Percentiles rank a stretch among this genome's conserved stretches.
Conservation (phyloP, 2,113 vertebrate genomes). For the Lophius piscatorius region DNA sequence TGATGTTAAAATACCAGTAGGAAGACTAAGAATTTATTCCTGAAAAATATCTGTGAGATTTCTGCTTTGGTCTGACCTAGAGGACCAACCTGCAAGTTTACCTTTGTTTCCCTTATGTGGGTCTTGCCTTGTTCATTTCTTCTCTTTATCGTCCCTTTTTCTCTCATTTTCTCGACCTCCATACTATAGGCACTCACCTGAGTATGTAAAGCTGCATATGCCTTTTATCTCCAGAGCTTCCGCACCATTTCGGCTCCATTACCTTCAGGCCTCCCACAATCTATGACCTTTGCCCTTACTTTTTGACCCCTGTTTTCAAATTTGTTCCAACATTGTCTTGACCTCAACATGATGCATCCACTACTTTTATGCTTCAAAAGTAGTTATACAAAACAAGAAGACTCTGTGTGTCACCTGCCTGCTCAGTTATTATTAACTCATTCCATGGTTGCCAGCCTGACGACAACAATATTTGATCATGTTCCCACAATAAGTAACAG, state of each 20-base stretch:
- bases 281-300: constrained; percentile 40
- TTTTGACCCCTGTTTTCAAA: constrained; percentile 32
- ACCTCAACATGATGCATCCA: constrained; percentile 13
- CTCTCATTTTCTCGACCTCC: constrained; percentile 4
- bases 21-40: no score
- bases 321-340: constrained; percentile 27
- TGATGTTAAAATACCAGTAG: no score
- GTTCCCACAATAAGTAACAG: constrained; percentile 54
- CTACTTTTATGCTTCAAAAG: constrained; percentile 36
- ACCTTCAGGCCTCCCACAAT: constrained; percentile 27
- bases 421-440: constrained; percentile 35
- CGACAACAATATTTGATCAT: constrained; percentile 34
- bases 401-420: constrained; percentile 14
- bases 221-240: constrained; percentile 33
- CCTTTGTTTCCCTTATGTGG: not conserved
- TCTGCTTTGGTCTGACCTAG: no score
- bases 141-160: not conserved
- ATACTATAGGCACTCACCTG: constrained; percentile 27
- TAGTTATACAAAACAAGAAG: constrained; percentile 30
- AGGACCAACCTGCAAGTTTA: no score
- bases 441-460: constrained; percentile 8
- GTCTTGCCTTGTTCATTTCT: not conserved
- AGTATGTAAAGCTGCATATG: constrained; percentile 20
- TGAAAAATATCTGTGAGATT: no score
- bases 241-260: constrained; percentile 40